phyloP scores from a whole-genome alignment of 1,140 invertebrate species.

The Drosophila virilis region DNA sequence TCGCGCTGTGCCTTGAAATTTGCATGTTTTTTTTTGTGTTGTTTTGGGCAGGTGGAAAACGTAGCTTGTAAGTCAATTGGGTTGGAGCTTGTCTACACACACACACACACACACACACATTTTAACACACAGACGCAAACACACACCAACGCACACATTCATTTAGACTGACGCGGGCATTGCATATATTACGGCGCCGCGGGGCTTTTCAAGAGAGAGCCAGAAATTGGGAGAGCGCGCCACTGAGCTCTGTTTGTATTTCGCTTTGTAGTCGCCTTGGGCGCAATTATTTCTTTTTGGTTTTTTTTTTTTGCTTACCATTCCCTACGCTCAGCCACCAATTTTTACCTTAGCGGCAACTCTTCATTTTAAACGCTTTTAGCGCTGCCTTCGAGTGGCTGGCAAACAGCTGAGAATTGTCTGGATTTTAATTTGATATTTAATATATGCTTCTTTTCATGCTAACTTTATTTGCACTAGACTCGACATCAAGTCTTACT shows the following conservation, averaged over 20 bases:
- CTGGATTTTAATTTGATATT: conserved; percentile 61
- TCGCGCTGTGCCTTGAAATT: conserved; percentile 59
- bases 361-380: conserved; percentile 69
- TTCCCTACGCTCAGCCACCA: too few species aligned
- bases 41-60: conserved; percentile 49
- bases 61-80: conserved; percentile 73
- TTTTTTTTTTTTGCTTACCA: conserved; percentile 53
- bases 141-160: conserved; percentile 61
- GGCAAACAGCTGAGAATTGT: conserved; percentile 64
- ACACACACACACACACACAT: conserved; percentile 16
- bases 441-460: conserved; percentile 11
- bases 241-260: conserved; percentile 76
- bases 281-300: conserved; percentile 67
- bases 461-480: conserved; percentile 2
- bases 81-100: conserved; percentile 34
- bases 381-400: conserved; percentile 67
- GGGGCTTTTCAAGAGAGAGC: conserved; percentile 22
- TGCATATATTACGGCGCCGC: conserved; percentile 69
- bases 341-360: conserved; percentile 26
- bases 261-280: conserved; percentile 80
- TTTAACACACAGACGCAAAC: conserved; percentile 9
- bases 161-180: conserved; percentile 62
- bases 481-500: background rate
- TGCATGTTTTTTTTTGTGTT: conserved; percentile 68
- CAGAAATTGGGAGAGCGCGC: conserved; percentile 28